Conservation (phyloP, 2,797 vertebrate genomes). For the Dermochelys coriacea region DNA sequence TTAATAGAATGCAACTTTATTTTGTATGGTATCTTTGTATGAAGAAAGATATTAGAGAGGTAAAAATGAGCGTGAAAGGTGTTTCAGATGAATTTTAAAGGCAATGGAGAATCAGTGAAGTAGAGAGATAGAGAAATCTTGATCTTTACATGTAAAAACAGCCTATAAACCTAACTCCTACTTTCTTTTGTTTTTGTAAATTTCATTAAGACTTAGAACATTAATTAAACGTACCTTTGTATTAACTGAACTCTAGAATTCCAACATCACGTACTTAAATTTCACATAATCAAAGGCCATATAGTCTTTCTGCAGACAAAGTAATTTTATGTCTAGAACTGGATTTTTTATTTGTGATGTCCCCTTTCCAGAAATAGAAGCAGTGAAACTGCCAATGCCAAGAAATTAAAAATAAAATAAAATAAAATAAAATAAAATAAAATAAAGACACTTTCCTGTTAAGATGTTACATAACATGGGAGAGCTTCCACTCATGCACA, state of each 20-base stretch:
- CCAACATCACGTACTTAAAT: not conserved
- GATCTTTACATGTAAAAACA: not conserved
- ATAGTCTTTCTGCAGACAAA: not conserved
- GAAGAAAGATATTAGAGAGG: not conserved
- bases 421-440: not conserved
- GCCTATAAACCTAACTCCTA: not conserved
- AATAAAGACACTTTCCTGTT: not conserved
- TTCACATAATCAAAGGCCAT: not conserved
- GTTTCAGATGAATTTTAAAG: not conserved
- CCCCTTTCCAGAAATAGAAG: accelerated
- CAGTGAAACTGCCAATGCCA: not conserved
- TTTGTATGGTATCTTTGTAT: not conserved
- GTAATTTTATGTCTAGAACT: not conserved
- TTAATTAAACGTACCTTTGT: not conserved
- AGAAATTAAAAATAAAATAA: not conserved
- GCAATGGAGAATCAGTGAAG: not conserved
- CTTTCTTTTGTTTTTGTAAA: not conserved
- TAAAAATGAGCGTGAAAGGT: not conserved
- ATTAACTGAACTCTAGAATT: not conserved
- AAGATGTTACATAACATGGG: not conserved
- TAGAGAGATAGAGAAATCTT: not conserved
- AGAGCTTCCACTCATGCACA: not conserved
- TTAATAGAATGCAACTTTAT: not conserved
- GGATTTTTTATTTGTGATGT: not conserved
- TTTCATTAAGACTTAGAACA: not conserved